A percentile compares a stretch with the other conserved stretches of the same genome.
These are phyloP conservation scores for Antechinus stuartii DNA, from an alignment of 2,113 vertebrate species.

Conservation along the genomic window DNA sequence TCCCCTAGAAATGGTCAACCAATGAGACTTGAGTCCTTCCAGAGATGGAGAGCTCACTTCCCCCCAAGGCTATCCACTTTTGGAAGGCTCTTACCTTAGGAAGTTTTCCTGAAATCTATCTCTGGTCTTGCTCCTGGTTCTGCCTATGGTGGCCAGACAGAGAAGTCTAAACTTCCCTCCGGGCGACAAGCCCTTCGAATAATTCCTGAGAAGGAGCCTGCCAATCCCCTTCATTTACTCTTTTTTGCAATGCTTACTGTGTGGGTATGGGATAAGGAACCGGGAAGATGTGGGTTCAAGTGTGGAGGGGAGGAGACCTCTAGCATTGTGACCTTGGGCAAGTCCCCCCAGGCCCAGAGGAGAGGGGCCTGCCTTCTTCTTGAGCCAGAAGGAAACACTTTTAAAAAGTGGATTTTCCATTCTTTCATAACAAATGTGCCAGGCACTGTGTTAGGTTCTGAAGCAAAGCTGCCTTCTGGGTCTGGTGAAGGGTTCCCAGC, in stretches of 20 bases:
- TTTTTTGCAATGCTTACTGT: background rate
- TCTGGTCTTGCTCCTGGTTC: too few species aligned
- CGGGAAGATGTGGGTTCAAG: too few species aligned
- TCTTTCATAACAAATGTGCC: background rate
- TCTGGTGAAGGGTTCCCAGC: too few species aligned
- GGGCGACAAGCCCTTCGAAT: background rate
- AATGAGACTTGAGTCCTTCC: too few species aligned
- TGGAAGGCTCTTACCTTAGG: background rate
- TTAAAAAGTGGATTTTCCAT: background rate
- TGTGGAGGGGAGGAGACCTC: background rate
- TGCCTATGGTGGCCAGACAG: background rate
- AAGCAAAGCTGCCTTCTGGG: background rate
- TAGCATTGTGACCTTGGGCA: too few species aligned
- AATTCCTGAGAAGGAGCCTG: background rate
- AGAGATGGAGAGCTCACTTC: background rate
- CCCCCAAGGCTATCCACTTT: background rate
- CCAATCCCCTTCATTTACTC: background rate
- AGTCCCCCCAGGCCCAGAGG: too few species aligned
- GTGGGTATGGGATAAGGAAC: background rate
- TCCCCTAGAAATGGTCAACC: background rate
- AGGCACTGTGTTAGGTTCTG: too few species aligned
- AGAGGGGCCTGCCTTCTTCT: too few species aligned
- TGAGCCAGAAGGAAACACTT: too few species aligned
- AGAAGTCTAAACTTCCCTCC: background rate
- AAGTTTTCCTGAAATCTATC: background rate